Conservation (phyloP, 2,888 invertebrate genomes). For the Aleiodes alternator region DNA sequence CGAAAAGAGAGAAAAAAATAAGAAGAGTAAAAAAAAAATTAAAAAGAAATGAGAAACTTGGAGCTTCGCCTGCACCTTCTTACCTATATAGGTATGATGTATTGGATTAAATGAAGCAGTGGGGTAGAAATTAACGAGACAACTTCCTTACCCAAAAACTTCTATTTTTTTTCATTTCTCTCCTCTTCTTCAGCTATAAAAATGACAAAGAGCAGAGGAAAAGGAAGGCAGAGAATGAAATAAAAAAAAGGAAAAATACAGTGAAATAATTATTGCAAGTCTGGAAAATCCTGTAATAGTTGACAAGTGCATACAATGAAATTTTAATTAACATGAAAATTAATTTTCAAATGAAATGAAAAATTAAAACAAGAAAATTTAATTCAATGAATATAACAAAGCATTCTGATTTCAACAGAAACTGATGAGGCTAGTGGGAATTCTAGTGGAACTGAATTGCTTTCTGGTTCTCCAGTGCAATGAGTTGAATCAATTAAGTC, state of each 20-base stretch:
- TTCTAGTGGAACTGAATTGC: neutral
- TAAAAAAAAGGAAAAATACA: too few species aligned
- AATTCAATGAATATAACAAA: too few species aligned
- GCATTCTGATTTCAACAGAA: too few species aligned
- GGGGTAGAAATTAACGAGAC: constrained; percentile 45
- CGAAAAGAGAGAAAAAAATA: constrained; percentile 9
- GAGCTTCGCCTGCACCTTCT: constrained; percentile 18
- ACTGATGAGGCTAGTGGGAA: too few species aligned
- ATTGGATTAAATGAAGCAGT: constrained; percentile 46
- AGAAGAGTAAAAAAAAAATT: constrained; percentile 10
- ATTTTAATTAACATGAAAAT: too few species aligned
- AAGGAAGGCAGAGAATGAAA: neutral
- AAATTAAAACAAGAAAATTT: too few species aligned
- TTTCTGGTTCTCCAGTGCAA: constrained; percentile 5
- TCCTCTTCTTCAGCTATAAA: neutral
- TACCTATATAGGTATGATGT: constrained; percentile 28
- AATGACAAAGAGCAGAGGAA: neutral
- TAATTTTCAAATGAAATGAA: too few species aligned
- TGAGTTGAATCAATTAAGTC: constrained; percentile 18
- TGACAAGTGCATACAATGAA: too few species aligned
- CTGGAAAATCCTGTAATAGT: too few species aligned
- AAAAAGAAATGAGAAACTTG: constrained; percentile 19
- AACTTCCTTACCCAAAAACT: constrained; percentile 32
- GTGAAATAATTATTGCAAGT: too few species aligned
- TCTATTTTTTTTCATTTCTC: neutral